A percentile compares a stretch with the other conserved stretches of the same genome.
These are phyloP conservation scores for Drepana arcuata DNA, from an alignment of 1,140 invertebrate genomes.

Conservation along the genomic window DNA sequence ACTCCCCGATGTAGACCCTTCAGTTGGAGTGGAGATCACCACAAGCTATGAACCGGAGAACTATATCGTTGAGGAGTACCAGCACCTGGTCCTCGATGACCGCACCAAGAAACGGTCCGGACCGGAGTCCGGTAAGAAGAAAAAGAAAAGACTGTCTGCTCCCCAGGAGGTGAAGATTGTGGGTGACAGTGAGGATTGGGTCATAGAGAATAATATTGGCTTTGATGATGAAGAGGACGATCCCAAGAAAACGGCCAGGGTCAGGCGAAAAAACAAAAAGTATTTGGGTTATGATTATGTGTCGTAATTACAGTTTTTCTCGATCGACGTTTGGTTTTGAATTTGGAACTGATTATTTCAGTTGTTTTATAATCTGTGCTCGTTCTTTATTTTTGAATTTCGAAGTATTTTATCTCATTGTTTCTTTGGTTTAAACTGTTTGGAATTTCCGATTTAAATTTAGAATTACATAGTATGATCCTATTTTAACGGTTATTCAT, in stretches of 20 bases:
- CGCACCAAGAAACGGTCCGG: slow-evolving; percentile 36
- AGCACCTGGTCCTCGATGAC: slow-evolving; percentile 47
- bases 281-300: slow-evolving; percentile 59
- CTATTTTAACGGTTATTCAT: too few relatives aligned
- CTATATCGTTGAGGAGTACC: slow-evolving; percentile 52
- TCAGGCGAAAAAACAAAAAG: slow-evolving; percentile 62
- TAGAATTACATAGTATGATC: too few relatives aligned
- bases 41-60: slow-evolving; percentile 55
- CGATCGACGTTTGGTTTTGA: slow-evolving; percentile 7
- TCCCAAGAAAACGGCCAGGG: slow-evolving; percentile 37
- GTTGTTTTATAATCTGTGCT: too few relatives aligned
- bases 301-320: slow-evolving; percentile 27
- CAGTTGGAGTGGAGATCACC: slow-evolving; percentile 47
- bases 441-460: too few relatives aligned
- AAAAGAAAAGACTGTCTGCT: slow-evolving; percentile 25
- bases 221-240: slow-evolving; percentile 53
- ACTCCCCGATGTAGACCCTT: slow-evolving; percentile 51
- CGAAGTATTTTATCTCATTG: too few relatives aligned
- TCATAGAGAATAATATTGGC: slow-evolving; percentile 34
- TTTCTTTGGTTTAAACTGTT: too few relatives aligned
- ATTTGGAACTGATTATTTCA: too few relatives aligned
- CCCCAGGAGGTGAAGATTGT: slow-evolving; percentile 5
- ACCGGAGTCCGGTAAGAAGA: slow-evolving; percentile 28
- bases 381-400: too few relatives aligned
- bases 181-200: slow-evolving; percentile 49